A percentile compares a stretch with the other conserved stretches of the same genome.
Conservation (phyloP, 1,140 invertebrate genomes). For the Drosophila fuyamai region DNA sequence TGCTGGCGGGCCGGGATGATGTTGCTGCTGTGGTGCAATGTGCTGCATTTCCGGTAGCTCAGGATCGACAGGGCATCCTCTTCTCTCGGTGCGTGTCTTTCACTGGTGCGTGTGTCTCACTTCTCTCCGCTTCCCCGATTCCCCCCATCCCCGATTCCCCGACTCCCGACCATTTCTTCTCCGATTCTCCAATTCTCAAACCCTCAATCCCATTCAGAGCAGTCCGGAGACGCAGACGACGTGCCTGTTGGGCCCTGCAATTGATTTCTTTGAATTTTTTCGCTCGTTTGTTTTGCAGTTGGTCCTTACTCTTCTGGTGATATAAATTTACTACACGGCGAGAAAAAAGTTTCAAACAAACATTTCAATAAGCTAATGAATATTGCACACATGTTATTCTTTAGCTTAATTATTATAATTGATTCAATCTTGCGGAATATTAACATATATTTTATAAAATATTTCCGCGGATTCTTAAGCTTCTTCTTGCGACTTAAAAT, state of each 20-base stretch:
- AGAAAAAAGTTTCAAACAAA: background rate
- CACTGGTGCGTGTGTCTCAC: conserved; percentile 69
- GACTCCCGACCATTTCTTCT: background rate
- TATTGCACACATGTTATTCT: too few relatives aligned
- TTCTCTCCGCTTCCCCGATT: background rate
- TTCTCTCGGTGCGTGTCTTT: conserved; percentile 65
- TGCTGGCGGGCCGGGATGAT: too few relatives aligned
- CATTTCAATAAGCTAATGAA: too few relatives aligned
- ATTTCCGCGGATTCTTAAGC: too few relatives aligned
- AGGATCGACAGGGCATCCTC: conserved; percentile 17
- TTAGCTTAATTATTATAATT: too few relatives aligned
- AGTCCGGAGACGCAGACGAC: conserved; percentile 21
- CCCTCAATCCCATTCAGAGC: conserved; percentile 7
- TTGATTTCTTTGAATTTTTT: conserved; percentile 80
- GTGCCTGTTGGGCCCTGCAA: conserved; percentile 75
- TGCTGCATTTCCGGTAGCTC: conserved; percentile 78
- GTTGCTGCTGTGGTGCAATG: conserved; percentile 57
- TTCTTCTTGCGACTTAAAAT: too few relatives aligned
- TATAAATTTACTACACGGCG: conserved; percentile 6
- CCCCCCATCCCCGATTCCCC: conserved; percentile 19
- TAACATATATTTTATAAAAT: too few relatives aligned
- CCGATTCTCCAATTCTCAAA: conserved; percentile 11
- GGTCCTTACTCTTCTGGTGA: conserved; percentile 3
- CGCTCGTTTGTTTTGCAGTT: conserved; percentile 59
- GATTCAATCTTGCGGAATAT: too few relatives aligned